Evolutionary conservation across 2,113 vertebrate species (phyloP), one percentile per base, ranked within the genome.

Genomic region (Crotalus horridus): DNA sequence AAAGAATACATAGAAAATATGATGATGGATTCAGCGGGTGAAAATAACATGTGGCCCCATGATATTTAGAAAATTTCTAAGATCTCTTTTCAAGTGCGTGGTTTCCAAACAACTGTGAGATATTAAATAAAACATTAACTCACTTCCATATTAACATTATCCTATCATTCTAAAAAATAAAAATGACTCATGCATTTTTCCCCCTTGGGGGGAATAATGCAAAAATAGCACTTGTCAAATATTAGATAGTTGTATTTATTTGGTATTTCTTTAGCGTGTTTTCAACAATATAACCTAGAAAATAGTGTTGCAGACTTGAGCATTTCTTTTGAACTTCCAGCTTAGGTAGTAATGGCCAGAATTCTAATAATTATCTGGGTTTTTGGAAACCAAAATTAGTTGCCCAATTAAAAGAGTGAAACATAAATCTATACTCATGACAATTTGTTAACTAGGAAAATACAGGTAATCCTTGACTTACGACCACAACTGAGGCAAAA

Each of bases 1-100:
- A 24, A 87, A 91, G 46, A 87, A 46, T 93, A 94, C 96, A 96
- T 95, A 93, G 92, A 88, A 93, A 94, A 81, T 69, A 46, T 92
- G 46, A 61, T 89, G 88, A 90, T 91, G 89, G 58, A 85, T 3
- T 0, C 6, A 54, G 92, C 6, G 43, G 54, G 51, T 86, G 69
- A 91, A 90, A 87, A 86, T 33, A 55, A 39, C 90, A 87, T 90
- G 61, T 1, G 1, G 92, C 91, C 91, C 53, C 0, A 0, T 51
- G 13, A 55, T 39, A 55, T 88, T 56, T 46, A 26, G 11, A 48
- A 85, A 92, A 88, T 56, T 89, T 91, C 91, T 90, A 95, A 95
- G 43, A 90, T 33, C 85, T 90, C 39, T 6, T 64, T 93, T n/a
- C 58, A 87, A 69, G 86, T 94, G 92, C 94, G 48, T 91, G 81